Evolutionary conservation across 2,888 invertebrate species (phyloP).

Genomic region (Busseola fusca): DNA sequence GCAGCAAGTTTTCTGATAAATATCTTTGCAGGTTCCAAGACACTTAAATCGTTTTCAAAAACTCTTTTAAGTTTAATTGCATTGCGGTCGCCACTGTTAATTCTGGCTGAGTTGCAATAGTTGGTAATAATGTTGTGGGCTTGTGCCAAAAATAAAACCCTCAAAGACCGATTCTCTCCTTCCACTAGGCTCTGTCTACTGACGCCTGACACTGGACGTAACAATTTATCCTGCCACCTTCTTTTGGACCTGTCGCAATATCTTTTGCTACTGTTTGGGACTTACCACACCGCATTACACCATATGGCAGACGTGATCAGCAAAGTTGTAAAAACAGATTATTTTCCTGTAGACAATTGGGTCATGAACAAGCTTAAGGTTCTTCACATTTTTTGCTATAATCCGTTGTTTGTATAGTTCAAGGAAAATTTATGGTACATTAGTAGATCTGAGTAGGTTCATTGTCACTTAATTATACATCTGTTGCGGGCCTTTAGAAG

Average conservation of each 20-base stretch:
- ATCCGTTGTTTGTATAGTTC: conserved; percentile 30
- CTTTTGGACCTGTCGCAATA: background rate
- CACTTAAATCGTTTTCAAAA: too few species aligned
- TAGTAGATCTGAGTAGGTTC: conserved; percentile 16
- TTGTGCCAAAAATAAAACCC: background rate
- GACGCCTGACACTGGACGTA: background rate
- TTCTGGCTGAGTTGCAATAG: background rate
- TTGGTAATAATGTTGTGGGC: background rate
- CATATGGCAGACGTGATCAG: background rate
- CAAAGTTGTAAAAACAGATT: background rate
- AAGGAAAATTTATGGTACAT: conserved; percentile 26
- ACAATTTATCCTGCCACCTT: too few species aligned
- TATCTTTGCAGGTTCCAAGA: background rate
- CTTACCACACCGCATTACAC: background rate
- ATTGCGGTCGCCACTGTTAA: background rate
- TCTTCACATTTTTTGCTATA: background rate
- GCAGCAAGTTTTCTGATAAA: background rate
- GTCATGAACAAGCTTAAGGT: conserved; percentile 10
- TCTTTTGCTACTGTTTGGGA: background rate
- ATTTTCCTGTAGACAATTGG: conserved; percentile 1
- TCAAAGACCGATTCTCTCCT: background rate
- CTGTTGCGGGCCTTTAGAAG: background rate
- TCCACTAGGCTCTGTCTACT: background rate
- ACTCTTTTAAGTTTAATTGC: too few species aligned
- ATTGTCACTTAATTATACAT: conserved; percentile 17